Percentiles rank a stretch among this genome's conserved stretches.
Evolutionary conservation across 1,140 invertebrate species (phyloP).

Genomic region (Luehdorfia chinensis): DNA sequence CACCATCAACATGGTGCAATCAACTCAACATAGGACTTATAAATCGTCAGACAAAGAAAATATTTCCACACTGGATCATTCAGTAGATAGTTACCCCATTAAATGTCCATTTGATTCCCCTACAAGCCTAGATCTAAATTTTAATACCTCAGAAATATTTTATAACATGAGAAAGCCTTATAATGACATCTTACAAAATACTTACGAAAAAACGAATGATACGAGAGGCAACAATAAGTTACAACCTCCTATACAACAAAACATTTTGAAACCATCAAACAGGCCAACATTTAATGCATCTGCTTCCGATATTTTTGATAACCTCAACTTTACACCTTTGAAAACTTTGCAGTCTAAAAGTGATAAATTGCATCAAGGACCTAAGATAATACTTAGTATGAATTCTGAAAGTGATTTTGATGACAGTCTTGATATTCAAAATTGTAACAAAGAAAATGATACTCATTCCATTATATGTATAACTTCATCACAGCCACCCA

Average conservation of each 20-base stretch:
- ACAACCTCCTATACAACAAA: conserved; percentile 25
- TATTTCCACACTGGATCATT: conserved; percentile 34
- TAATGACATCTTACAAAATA: conserved; percentile 41
- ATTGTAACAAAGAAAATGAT: conserved; percentile 57
- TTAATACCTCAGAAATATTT: conserved; percentile 62
- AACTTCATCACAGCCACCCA: conserved; percentile 42
- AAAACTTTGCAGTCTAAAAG: conserved; percentile 41
- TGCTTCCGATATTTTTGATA: conserved; percentile 55
- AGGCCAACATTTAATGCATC: conserved; percentile 38
- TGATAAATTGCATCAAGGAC: conserved; percentile 53
- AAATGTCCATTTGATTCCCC: conserved; percentile 61
- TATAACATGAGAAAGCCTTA: conserved; percentile 40
- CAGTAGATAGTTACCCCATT: conserved; percentile 29
- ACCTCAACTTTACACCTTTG: conserved; percentile 60
- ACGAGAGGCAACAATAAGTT: conserved; percentile 22
- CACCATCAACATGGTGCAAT: conserved; percentile 38
- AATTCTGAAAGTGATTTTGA: conserved; percentile 60
- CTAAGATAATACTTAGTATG: conserved; percentile 55
- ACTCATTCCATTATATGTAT: conserved; percentile 56
- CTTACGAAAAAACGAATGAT: conserved; percentile 49
- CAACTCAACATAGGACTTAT: conserved; percentile 41
- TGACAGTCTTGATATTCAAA: conserved; percentile 51
- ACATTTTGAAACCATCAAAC: conserved; percentile 61
- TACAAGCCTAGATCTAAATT: conserved; percentile 46
- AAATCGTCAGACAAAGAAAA: conserved; percentile 46